Conservation (phyloP, 2,888 invertebrate species). For the Trissoscelio sp. region DNA sequence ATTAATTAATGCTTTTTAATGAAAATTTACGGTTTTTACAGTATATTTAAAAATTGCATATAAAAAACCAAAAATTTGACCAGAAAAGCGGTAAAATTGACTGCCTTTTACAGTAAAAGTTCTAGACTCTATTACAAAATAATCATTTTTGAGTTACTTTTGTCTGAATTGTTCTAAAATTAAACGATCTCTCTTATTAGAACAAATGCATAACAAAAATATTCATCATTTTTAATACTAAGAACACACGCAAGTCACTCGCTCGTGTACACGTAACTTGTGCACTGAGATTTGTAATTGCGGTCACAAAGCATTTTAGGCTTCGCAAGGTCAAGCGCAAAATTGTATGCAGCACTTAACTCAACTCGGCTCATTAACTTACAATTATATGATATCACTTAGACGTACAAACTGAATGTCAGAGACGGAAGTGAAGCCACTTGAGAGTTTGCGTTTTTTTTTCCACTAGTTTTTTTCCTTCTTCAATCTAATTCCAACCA, state of each 20-base stretch:
- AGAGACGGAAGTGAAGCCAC: constrained; percentile 27
- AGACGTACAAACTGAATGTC: constrained; percentile 21
- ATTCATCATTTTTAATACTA: constrained; percentile 27
- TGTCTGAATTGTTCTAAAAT: too few relatives aligned
- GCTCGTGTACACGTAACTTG: constrained; percentile 35
- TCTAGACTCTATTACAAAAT: too few relatives aligned
- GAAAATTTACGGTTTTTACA: too few relatives aligned
- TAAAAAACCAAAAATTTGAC: too few relatives aligned
- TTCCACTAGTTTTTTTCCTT: neutral
- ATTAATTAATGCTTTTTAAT: too few relatives aligned
- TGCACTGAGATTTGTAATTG: constrained; percentile 56
- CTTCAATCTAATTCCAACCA: constrained; percentile 23
- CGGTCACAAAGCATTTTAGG: constrained; percentile 64
- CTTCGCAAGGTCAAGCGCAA: constrained; percentile 59
- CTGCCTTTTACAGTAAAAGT: too few relatives aligned
- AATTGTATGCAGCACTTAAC: constrained; percentile 48
- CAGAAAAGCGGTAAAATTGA: too few relatives aligned
- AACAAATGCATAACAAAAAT: too few relatives aligned
- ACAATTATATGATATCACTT: constrained; percentile 61
- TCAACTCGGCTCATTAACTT: constrained; percentile 59
- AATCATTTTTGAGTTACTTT: too few relatives aligned
- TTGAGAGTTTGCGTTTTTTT: neutral
- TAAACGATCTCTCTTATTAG: too few relatives aligned
- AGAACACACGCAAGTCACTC: constrained; percentile 23
- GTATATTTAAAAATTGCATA: too few relatives aligned